Conservation (phyloP, 2,888 invertebrate genomes). For the Meteorus cinctellus region DNA sequence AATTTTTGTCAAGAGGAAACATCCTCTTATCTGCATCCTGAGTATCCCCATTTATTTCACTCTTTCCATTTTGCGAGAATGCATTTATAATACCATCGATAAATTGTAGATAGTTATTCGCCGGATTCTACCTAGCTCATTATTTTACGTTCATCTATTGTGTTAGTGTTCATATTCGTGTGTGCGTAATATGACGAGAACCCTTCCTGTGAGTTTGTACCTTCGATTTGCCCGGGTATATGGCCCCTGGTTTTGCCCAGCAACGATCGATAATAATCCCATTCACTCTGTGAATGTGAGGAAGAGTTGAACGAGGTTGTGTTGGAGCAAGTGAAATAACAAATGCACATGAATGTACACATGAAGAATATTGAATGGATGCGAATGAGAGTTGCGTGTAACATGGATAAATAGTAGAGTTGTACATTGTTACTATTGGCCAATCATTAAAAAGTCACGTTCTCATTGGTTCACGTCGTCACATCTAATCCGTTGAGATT, state of each 20-base stretch:
- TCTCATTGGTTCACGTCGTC: conserved; percentile 42
- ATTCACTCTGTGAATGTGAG: conserved; percentile 18
- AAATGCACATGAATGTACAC: too few relatives aligned
- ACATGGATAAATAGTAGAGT: conserved; percentile 5
- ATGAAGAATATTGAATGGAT: too few relatives aligned
- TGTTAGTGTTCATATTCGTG: neutral
- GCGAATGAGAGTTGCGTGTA: too few relatives aligned
- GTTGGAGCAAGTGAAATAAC: neutral
- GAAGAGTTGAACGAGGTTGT: conserved; percentile 6
- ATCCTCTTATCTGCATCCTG: conserved; percentile 19
- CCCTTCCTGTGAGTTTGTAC: conserved; percentile 25
- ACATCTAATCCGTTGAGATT: conserved; percentile 53
- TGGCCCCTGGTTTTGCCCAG: neutral
- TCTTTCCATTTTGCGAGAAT: conserved; percentile 19
- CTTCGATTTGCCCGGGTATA: conserved; percentile 16
- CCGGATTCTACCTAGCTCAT: too few relatives aligned
- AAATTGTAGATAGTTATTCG: conserved; percentile 31
- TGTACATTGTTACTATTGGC: conserved; percentile 33
- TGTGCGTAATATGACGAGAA: neutral
- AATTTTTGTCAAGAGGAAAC: conserved; percentile 14
- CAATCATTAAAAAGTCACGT: conserved; percentile 51
- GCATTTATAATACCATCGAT: conserved; percentile 8
- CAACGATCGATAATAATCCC: conserved; percentile 40
- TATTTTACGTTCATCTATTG: too few relatives aligned
- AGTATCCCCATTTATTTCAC: neutral